Conservation (phyloP, 2,888 invertebrate genomes). For the Drosophila bunnanda region DNA sequence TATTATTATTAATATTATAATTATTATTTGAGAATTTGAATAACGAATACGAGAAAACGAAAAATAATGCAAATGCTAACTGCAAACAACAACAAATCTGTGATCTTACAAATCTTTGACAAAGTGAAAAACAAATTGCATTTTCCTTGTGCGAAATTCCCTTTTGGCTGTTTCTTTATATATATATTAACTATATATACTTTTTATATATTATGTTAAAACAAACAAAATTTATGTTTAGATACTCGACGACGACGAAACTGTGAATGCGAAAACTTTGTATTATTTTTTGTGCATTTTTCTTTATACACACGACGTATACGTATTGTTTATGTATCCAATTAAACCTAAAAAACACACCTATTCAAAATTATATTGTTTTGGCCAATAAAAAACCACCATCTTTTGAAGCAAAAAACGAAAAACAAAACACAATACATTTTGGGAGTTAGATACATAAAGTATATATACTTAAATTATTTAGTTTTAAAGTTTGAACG, state of each 20-base stretch:
- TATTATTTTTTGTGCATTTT: constrained; percentile 74
- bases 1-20: constrained; percentile 12
- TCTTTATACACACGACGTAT: constrained; percentile 34
- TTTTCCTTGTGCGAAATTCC: constrained; percentile 75
- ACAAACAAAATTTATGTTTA: constrained; percentile 79
- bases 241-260: constrained; percentile 44
- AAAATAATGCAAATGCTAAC: constrained; percentile 77
- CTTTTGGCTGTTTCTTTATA: constrained; percentile 63
- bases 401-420: constrained; percentile 27
- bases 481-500: constrained; percentile 7
- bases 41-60: constrained; percentile 57
- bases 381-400: constrained; percentile 38
- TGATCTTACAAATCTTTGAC: constrained; percentile 80
- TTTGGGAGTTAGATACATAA: constrained; percentile 19
- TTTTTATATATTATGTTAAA: constrained; percentile 52
- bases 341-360: constrained; percentile 33
- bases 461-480: constrained; percentile 4
- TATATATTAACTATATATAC: constrained; percentile 40
- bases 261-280: constrained; percentile 77
- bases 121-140: constrained; percentile 60
- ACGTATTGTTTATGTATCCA: constrained; percentile 56
- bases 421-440: neutral
- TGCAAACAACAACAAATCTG: constrained; percentile 77
- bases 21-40: constrained; percentile 35
- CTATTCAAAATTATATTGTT: constrained; percentile 68